A percentile compares a stretch with the other conserved stretches of the same genome.
Evolutionary conservation across 92 coral and sea anemone genomes (phyloP).

Genomic region (Palythoa heliodiscus): DNA sequence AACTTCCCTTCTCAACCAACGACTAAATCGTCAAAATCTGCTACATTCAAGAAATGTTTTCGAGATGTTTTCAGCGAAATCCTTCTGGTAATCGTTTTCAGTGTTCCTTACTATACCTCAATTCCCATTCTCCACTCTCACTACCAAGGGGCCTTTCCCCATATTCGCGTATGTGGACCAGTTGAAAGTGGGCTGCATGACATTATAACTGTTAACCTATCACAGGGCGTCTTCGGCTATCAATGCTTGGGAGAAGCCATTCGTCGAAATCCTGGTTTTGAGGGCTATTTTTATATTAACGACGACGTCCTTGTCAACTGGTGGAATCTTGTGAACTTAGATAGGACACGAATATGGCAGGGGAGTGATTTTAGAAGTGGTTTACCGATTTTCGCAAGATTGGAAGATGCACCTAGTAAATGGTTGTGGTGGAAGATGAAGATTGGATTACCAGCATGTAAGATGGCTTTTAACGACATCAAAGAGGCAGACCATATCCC

Average conservation of each 20-base stretch:
- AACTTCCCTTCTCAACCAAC: too few relatives aligned
- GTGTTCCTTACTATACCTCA: slow-evolving; percentile 69
- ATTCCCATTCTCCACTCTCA: slow-evolving; percentile 59
- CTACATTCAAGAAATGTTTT: slow-evolving; percentile 37
- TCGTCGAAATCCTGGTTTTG: slow-evolving; percentile 78
- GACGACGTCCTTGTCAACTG: slow-evolving; percentile 79
- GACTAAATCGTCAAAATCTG: too few relatives aligned
- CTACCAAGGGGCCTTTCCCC: slow-evolving; percentile 71
- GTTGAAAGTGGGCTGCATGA: slow-evolving; percentile 14
- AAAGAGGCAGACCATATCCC: too few relatives aligned
- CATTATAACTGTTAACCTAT: slow-evolving; percentile 59
- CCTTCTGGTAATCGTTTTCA: slow-evolving; percentile 63
- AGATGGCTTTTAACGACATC: too few relatives aligned
- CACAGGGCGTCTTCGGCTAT: slow-evolving; percentile 69
- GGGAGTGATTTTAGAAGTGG: slow-evolving; percentile 45
- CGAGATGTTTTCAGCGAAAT: slow-evolving; percentile 70
- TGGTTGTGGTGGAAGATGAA: slow-evolving; percentile 53
- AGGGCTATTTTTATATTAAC: slow-evolving; percentile 75
- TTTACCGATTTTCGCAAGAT: slow-evolving; percentile 69
- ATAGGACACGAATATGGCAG: slow-evolving; percentile 67
- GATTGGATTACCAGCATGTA: neutral
- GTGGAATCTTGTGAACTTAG: slow-evolving; percentile 72
- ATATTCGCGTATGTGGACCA: slow-evolving; percentile 72
- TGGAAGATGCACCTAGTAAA: slow-evolving; percentile 35
- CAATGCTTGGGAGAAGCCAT: slow-evolving; percentile 80